Percentiles rank a stretch among this genome's conserved stretches.
These are phyloP conservation scores for Phyllostomus discolor DNA, from an alignment of 2,113 vertebrate genomes.

Conservation along the genomic window DNA sequence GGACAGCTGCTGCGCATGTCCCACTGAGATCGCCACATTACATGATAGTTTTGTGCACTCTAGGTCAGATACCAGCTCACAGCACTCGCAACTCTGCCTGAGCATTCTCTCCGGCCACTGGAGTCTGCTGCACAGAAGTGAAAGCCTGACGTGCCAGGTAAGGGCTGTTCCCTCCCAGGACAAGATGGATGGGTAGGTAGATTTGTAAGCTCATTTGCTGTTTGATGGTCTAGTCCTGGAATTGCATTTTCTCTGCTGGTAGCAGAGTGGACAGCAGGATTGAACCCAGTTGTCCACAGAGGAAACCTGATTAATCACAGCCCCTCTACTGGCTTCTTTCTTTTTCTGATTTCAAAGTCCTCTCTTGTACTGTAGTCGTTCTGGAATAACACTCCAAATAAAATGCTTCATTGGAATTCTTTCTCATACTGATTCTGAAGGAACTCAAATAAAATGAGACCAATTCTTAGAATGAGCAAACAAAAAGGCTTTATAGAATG, in stretches of 20 bases:
- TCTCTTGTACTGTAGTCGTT: neutral
- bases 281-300: neutral
- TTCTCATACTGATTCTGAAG: neutral
- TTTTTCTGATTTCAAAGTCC: neutral
- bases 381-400: neutral
- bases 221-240: neutral
- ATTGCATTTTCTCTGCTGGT: neutral
- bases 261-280: neutral
- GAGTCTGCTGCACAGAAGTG: neutral
- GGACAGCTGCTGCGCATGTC: fast-evolving
- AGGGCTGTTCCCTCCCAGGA: neutral
- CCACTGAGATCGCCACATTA: neutral
- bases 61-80: neutral
- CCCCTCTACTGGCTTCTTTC: neutral
- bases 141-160: neutral
- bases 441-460: neutral
- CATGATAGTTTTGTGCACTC: neutral
- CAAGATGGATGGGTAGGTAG: no score
- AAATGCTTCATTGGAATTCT: neutral
- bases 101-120: fast-evolving
- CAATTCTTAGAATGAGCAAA: neutral
- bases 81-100: fast-evolving
- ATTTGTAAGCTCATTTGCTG: neutral
- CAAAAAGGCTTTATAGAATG: neutral
- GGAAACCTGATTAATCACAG: neutral